phyloP scores from a whole-genome alignment of 2,888 invertebrate species.

The Torymus aiolomorphi region DNA sequence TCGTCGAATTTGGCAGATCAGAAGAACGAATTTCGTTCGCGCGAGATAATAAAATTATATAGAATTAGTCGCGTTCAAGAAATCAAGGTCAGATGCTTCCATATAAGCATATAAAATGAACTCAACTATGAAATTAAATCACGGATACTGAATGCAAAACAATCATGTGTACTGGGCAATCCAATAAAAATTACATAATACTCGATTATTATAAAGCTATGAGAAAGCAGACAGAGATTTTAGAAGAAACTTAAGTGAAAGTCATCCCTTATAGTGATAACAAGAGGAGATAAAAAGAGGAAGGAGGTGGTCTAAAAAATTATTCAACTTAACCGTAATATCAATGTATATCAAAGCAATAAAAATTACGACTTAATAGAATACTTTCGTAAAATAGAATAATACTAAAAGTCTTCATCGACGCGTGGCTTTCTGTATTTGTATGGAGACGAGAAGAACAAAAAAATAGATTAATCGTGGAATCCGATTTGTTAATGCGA shows the following conservation, averaged over 20 bases:
- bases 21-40: slow-evolving; percentile 34
- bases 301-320: slow-evolving; percentile 50
- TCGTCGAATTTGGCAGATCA: slow-evolving; percentile 54
- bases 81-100: slow-evolving; percentile 27
- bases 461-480: slow-evolving; percentile 19
- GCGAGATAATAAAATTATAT: slow-evolving; percentile 3
- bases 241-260: slow-evolving; percentile 23
- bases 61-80: slow-evolving; percentile 31
- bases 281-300: slow-evolving; percentile 44
- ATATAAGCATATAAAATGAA: not conserved
- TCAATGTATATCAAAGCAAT: slow-evolving; percentile 32
- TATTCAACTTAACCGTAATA: slow-evolving; percentile 28
- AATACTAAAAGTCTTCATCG: slow-evolving; percentile 58
- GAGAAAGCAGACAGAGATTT: slow-evolving; percentile 27
- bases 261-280: slow-evolving; percentile 38
- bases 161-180: slow-evolving; percentile 43
- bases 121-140: slow-evolving; percentile 5
- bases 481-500: slow-evolving; percentile 23
- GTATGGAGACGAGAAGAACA: slow-evolving; percentile 28
- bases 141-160: slow-evolving; percentile 4
- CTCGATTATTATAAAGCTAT: slow-evolving; percentile 42
- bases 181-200: slow-evolving; percentile 46
- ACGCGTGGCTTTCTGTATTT: slow-evolving; percentile 31
- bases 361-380: slow-evolving; percentile 52
- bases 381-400: slow-evolving; percentile 58